Evolutionary conservation across 1,140 invertebrate genomes (phyloP).

Genomic region (Dufourea novaeangliae): DNA sequence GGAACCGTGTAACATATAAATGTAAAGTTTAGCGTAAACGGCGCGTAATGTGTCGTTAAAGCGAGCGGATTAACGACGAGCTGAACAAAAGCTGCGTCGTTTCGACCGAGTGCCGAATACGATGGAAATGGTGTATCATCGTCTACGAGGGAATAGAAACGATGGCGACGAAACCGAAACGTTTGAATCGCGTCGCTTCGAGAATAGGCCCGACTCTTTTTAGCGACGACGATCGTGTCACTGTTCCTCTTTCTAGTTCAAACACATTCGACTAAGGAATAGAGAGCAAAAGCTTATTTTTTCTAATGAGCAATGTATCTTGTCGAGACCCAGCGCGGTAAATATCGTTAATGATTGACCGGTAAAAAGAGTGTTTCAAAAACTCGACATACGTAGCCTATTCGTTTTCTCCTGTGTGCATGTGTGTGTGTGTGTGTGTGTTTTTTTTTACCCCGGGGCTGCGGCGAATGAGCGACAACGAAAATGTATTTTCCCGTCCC

Average conservation of each 20-base stretch:
- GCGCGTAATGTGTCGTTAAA: neutral
- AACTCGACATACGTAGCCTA: too few species aligned
- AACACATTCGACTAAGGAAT: conserved; percentile 1
- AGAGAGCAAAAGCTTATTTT: conserved; percentile 17
- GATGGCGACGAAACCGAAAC: neutral
- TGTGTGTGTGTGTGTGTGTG: too few species aligned
- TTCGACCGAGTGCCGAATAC: too few species aligned
- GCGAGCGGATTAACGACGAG: neutral
- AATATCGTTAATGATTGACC: neutral
- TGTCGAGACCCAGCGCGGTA: too few species aligned
- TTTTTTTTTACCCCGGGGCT: too few species aligned
- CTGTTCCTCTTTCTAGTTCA: neutral
- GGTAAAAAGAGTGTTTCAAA: neutral
- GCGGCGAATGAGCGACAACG: neutral
- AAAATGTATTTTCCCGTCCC: neutral
- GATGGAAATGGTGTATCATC: too few species aligned
- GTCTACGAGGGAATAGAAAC: too few species aligned
- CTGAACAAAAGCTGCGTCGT: neutral
- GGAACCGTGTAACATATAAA: neutral
- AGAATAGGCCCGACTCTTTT: neutral
- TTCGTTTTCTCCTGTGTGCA: too few species aligned
- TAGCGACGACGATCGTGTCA: neutral
- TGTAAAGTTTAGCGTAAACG: neutral
- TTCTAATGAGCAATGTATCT: conserved; percentile 3
- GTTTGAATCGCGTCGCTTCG: neutral